Conservation (phyloP, 1,140 invertebrate species). For the Lepidurus apus region DNA sequence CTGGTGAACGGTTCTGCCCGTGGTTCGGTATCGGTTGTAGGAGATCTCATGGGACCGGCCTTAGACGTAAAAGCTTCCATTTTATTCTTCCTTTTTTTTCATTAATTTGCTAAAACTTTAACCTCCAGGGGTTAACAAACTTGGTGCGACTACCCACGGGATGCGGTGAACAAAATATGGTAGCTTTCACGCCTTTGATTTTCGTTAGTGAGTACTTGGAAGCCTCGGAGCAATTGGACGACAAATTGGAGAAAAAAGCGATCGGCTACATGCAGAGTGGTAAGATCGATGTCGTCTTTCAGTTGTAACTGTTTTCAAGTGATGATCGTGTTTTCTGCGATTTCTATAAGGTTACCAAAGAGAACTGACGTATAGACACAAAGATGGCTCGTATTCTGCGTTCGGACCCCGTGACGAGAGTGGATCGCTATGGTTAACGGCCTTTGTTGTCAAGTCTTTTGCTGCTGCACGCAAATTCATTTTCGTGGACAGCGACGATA, state of each 20-base stretch:
- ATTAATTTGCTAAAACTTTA: background rate
- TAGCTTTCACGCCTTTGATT: conserved; percentile 69
- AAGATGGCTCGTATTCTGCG: conserved; percentile 73
- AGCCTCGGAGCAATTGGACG: conserved; percentile 42
- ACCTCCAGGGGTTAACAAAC: conserved; percentile 45
- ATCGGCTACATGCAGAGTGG: conserved; percentile 62
- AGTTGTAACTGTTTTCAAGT: too few relatives aligned
- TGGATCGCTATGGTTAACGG: conserved; percentile 75
- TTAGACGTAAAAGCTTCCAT: conserved; percentile 41
- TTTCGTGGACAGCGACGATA: conserved; percentile 55
- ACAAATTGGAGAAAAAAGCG: conserved; percentile 50
- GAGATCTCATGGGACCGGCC: conserved; percentile 56
- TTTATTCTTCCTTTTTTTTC: background rate
- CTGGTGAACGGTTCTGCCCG: conserved; percentile 53
- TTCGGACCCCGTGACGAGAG: conserved; percentile 59
- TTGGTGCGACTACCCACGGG: conserved; percentile 58
- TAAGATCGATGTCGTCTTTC: conserved; percentile 39
- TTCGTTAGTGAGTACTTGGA: conserved; percentile 61
- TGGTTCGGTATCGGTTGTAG: conserved; percentile 52
- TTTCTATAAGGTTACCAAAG: conserved; percentile 57
- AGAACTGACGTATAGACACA: conserved; percentile 45
- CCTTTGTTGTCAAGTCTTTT: conserved; percentile 70
- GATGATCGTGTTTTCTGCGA: too few relatives aligned
- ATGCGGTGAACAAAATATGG: conserved; percentile 81
- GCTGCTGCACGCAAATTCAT: conserved; percentile 58